Conservation (phyloP, 1,140 invertebrate genomes). For the Drosophila varians region DNA sequence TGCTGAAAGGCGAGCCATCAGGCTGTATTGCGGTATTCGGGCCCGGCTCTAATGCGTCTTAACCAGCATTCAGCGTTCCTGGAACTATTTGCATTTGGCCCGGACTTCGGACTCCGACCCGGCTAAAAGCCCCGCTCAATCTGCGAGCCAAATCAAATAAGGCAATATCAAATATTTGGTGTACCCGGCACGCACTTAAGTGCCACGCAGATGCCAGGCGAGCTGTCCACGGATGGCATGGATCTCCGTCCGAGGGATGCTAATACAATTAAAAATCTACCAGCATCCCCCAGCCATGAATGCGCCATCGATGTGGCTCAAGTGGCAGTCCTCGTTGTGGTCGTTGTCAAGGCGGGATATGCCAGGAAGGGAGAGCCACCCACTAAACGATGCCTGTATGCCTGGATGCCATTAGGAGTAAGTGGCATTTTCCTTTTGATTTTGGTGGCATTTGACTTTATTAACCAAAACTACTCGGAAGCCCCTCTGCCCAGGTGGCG, state of each 20-base stretch:
- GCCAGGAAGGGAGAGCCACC: conserved; percentile 3
- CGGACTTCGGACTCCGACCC: neutral
- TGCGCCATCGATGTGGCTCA: conserved; percentile 5
- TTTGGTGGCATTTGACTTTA: conserved; percentile 80
- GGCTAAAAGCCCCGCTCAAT: conserved; percentile 25
- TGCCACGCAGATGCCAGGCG: conserved; percentile 26
- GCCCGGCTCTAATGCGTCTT: neutral
- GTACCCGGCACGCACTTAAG: conserved; percentile 62
- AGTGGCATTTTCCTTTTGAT: conserved; percentile 81
- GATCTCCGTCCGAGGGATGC: conserved; percentile 33
- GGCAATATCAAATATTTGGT: conserved; percentile 58
- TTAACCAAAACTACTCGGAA: conserved; percentile 61
- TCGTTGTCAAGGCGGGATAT: conserved; percentile 22
- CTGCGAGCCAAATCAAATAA: conserved; percentile 51
- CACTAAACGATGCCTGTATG: neutral
- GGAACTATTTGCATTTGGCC: conserved; percentile 1
- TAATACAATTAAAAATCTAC: conserved; percentile 77
- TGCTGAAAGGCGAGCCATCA: neutral
- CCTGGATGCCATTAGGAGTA: conserved; percentile 61
- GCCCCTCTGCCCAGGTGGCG: conserved; percentile 26
- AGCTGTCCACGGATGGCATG: neutral
- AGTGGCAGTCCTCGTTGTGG: neutral
- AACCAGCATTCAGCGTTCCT: conserved; percentile 3
- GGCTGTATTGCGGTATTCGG: neutral
- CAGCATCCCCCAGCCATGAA: conserved; percentile 30